These are phyloP conservation scores for Intellagama lesueurii DNA, from an alignment of 2,797 vertebrate genomes.

Conservation along the genomic window DNA sequence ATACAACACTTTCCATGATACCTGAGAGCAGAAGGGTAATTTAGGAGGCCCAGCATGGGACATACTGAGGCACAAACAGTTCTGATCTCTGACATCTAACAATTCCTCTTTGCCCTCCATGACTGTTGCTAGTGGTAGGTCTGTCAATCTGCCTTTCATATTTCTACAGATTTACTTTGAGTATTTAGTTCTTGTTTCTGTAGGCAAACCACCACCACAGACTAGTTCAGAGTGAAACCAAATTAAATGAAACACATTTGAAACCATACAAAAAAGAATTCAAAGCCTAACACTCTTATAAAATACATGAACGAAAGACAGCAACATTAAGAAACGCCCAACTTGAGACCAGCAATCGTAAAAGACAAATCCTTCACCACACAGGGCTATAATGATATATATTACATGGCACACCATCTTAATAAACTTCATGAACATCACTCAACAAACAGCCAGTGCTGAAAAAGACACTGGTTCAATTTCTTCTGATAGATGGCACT, in stretches of 20 bases:
- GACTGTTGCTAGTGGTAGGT: too few relatives aligned
- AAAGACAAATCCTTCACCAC: background rate
- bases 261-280: background rate
- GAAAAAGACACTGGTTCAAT: background rate
- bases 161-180: too few relatives aligned
- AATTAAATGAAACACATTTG: background rate
- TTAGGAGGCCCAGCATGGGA: background rate
- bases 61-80: background rate
- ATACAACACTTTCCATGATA: background rate
- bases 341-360: background rate
- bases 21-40: background rate
- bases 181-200: too few relatives aligned
- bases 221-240: background rate
- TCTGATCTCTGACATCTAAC: background rate
- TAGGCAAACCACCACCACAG: too few relatives aligned
- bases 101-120: background rate
- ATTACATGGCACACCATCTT: background rate
- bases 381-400: background rate
- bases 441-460: background rate
- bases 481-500: background rate
- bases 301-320: background rate
- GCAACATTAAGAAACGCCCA: background rate
- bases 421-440: slow-evolving; percentile 5
- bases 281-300: background rate
- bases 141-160: too few relatives aligned